Conservation (phyloP, 2,888 invertebrate genomes). For the Ophraella communa region DNA sequence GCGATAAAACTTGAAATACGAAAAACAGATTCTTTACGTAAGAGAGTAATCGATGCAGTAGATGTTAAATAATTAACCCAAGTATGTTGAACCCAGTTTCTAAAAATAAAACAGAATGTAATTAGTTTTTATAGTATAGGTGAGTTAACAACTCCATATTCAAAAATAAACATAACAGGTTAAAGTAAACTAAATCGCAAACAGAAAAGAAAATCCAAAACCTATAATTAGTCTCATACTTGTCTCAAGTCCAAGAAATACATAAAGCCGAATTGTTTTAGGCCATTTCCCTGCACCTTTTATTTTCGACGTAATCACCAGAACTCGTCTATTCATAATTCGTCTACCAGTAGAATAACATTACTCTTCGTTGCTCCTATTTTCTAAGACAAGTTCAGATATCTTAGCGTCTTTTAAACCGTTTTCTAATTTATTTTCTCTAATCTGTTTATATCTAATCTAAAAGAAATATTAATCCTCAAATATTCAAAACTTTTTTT, state of each 20-base stretch:
- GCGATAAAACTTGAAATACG: slow-evolving; percentile 16
- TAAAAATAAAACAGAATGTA: slow-evolving; percentile 30
- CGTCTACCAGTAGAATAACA: background rate
- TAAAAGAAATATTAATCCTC: too few species aligned
- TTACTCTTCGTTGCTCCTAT: background rate
- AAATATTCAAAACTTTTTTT: too few species aligned
- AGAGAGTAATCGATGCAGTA: slow-evolving; percentile 15
- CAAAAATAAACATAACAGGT: slow-evolving; percentile 30
- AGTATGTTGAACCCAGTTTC: slow-evolving; percentile 27
- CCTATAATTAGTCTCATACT: slow-evolving; percentile 38
- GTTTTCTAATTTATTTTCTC: too few species aligned
- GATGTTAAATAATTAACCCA: slow-evolving; percentile 21
- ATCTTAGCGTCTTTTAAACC: too few species aligned
- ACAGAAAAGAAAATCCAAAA: slow-evolving; percentile 27
- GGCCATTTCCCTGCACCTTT: slow-evolving; percentile 26
- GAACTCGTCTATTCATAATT: slow-evolving; percentile 6
- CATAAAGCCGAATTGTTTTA: slow-evolving; percentile 33
- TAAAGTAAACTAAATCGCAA: slow-evolving; percentile 28
- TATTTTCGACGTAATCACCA: slow-evolving; percentile 25
- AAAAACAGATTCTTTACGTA: slow-evolving; percentile 23
- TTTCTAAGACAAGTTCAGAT: background rate
- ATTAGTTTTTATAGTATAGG: slow-evolving; percentile 19
- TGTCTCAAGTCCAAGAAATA: slow-evolving; percentile 40
- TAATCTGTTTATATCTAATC: too few species aligned
- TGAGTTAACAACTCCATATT: slow-evolving; percentile 17